phyloP scores from a whole-genome alignment of 2,888 invertebrate genomes.

The Drosophila paracracens region DNA sequence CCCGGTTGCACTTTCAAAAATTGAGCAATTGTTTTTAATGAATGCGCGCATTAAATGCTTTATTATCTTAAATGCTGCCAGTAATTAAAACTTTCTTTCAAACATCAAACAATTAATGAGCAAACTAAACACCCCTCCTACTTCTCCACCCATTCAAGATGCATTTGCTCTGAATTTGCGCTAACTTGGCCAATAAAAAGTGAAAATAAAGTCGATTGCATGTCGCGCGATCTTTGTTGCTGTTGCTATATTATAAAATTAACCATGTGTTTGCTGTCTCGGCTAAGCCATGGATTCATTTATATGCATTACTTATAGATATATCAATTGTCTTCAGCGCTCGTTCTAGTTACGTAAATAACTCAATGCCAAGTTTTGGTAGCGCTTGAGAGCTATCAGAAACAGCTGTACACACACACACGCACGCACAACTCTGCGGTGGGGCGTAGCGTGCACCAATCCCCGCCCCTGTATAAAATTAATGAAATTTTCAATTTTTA shows the following conservation, averaged over 20 bases:
- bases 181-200: conserved; percentile 59
- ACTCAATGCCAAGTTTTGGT: conserved; percentile 15
- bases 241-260: conserved; percentile 46
- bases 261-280: conserved; percentile 19
- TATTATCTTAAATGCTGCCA: conserved; percentile 68
- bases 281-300: background rate
- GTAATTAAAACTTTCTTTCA: conserved; percentile 77
- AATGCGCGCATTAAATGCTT: conserved; percentile 74
- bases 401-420: conserved; percentile 35
- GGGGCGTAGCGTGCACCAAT: background rate
- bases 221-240: conserved; percentile 26
- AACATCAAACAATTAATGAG: conserved; percentile 57
- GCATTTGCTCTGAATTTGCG: conserved; percentile 32
- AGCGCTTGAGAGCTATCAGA: conserved; percentile 1
- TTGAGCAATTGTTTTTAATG: conserved; percentile 62
- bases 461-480: background rate
- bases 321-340: conserved; percentile 4
- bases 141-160: background rate
- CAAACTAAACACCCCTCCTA: conserved; percentile 4
- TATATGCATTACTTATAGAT: background rate
- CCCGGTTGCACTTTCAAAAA: conserved; percentile 69
- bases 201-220: conserved; percentile 66
- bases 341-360: conserved; percentile 37
- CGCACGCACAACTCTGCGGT: background rate
- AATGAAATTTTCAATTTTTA: background rate